phyloP scores from a whole-genome alignment of 2,888 invertebrate species.

The Spodoptera littoralis region DNA sequence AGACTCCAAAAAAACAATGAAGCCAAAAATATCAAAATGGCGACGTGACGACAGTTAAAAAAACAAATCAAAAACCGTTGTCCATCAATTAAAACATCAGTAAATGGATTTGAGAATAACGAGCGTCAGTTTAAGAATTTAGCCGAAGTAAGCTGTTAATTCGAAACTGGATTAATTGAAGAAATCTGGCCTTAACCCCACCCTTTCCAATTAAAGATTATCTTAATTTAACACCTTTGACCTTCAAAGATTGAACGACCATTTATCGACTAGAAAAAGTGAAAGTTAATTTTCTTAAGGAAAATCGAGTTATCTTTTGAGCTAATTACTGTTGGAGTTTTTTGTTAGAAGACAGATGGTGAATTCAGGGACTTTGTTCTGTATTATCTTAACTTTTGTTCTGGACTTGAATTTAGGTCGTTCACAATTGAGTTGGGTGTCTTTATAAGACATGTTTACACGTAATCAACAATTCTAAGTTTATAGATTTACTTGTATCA shows the following conservation, averaged over 20 bases:
- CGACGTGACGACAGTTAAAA: too few relatives aligned
- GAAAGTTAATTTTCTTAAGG: too few relatives aligned
- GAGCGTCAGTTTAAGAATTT: conserved; percentile 19
- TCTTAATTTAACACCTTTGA: conserved; percentile 36
- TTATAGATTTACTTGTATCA: too few relatives aligned
- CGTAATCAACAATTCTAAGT: too few relatives aligned
- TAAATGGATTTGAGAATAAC: background rate
- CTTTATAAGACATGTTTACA: too few relatives aligned
- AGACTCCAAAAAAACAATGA: too few relatives aligned
- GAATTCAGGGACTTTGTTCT: background rate
- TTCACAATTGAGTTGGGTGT: too few relatives aligned
- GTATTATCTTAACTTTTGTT: too few relatives aligned
- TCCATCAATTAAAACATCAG: conserved; percentile 11
- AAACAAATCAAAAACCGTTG: conserved; percentile 5
- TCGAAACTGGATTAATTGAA: conserved; percentile 50
- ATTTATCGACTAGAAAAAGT: conserved; percentile 17
- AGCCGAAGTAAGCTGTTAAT: conserved; percentile 40
- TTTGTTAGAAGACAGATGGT: conserved; percentile 21
- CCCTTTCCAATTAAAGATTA: conserved; percentile 56
- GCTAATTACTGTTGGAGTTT: conserved; percentile 34
- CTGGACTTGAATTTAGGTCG: too few relatives aligned
- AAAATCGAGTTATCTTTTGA: conserved; percentile 14
- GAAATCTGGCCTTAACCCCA: conserved; percentile 34
- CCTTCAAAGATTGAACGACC: conserved; percentile 18
- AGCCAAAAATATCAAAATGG: too few relatives aligned